Evolutionary conservation across 1,140 invertebrate genomes (phyloP).

Genomic region (Bombus waltoni): DNA sequence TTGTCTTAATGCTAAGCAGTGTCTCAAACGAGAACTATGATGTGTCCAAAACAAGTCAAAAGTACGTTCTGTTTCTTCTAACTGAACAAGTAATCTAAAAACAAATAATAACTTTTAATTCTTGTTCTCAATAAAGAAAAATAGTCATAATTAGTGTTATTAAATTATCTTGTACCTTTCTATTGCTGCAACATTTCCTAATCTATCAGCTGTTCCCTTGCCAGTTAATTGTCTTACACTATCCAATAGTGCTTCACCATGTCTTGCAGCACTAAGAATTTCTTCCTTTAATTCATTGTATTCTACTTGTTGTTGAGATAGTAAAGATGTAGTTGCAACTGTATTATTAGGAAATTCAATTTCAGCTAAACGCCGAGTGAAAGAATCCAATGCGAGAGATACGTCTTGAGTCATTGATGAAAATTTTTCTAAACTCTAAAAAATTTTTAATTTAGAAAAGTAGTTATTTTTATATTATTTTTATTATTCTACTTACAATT

Average conservation of each 20-base stretch:
- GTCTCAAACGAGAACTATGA: constrained; percentile 93
- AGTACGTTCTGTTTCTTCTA: constrained; percentile 96
- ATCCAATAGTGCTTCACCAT: constrained; percentile 92
- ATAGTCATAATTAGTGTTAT: neutral
- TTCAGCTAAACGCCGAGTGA: constrained; percentile 91
- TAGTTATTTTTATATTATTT: constrained; percentile 1
- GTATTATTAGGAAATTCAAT: constrained; percentile 94
- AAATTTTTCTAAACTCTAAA: constrained; percentile 97
- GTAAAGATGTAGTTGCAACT: constrained; percentile 87
- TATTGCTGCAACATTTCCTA: constrained; percentile 95
- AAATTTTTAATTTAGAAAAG: constrained; percentile 64
- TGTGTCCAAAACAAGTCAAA: constrained; percentile 97
- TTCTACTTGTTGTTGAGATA: constrained; percentile 86
- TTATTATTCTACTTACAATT: constrained; percentile 87
- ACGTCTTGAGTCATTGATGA: constrained; percentile 94
- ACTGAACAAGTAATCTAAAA: constrained; percentile 92
- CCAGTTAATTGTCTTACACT: constrained; percentile 85
- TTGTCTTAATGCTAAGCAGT: constrained; percentile 93
- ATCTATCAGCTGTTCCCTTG: constrained; percentile 84
- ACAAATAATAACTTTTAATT: constrained; percentile 60
- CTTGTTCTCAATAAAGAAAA: neutral
- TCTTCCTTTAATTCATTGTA: constrained; percentile 90
- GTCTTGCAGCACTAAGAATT: constrained; percentile 90
- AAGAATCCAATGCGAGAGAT: constrained; percentile 91
- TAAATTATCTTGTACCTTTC: constrained; percentile 87